Evolutionary conservation across 2,797 vertebrate genomes (phyloP).

Genomic region (Acomys russatus): DNA sequence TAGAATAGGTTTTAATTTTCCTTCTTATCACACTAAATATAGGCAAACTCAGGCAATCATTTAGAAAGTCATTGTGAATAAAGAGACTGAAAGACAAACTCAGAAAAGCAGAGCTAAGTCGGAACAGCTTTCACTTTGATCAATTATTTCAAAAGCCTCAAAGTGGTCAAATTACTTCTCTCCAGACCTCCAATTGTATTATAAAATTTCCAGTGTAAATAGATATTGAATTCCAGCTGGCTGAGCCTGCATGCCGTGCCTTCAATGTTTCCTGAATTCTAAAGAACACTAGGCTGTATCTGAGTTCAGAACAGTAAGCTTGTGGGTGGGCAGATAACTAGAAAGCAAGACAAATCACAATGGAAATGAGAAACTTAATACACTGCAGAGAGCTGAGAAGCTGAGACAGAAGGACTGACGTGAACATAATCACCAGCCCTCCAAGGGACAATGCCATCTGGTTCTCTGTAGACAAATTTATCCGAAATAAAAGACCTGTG

Average conservation of each 20-base stretch:
- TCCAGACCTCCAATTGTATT: slow-evolving; percentile 33
- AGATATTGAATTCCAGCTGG: not conserved
- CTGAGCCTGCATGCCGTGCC: not conserved
- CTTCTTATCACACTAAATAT: slow-evolving; percentile 44
- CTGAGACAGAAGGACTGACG: not conserved
- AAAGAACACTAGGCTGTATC: not conserved
- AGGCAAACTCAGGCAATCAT: slow-evolving; percentile 48
- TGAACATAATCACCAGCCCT: not conserved
- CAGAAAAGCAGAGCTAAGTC: not conserved
- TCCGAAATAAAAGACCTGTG: slow-evolving; percentile 49
- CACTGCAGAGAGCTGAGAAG: not conserved
- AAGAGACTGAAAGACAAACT: slow-evolving; percentile 59
- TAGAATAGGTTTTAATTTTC: not conserved
- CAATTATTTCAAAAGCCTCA: slow-evolving; percentile 68
- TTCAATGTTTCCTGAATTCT: slow-evolving; percentile 37
- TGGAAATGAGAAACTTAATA: not conserved
- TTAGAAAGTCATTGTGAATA: slow-evolving; percentile 61
- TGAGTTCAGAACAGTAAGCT: not conserved
- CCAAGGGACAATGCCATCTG: slow-evolving; percentile 31
- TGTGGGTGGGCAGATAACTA: not conserved
- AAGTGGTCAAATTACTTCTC: slow-evolving; percentile 55
- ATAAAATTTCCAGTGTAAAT: slow-evolving; percentile 5
- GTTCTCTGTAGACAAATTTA: not conserved
- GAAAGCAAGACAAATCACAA: not conserved
- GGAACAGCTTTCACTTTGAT: slow-evolving; percentile 60